Evolutionary conservation across 2,113 vertebrate species (phyloP), one percentile per base, ranked within the genome.

Genomic region (Hemibagrus wyckioides): DNA sequence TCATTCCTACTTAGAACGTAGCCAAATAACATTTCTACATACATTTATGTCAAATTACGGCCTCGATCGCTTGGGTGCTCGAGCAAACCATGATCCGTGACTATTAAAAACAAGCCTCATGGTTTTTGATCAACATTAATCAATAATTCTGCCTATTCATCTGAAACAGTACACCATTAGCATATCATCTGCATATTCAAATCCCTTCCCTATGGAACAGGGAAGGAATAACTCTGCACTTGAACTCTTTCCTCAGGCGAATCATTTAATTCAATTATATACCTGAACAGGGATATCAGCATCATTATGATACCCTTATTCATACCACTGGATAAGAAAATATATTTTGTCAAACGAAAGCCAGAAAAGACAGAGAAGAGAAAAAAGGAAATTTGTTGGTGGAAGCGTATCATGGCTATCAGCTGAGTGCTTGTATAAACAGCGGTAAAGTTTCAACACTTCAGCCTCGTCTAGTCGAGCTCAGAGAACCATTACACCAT

Each of bases 401-500:
- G n/a, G 19, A 57, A 77, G 73, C 21, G 13, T 77, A 48, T 77
- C 71, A 57, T 59, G 69, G 44, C 52, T 89, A 48, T 77, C 28
- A 75, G 36, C 19, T 59, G 80, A 86, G 73, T 54, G 82, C 52
- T 63, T 86, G 61, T 83, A 39, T 44, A 48, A 75, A 33, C 57
- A 48, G 56, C 39, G 25, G 25, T 73, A 67, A 30, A 67, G 79
- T 65, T 83, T 50, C 80, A 57, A 89, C 33, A 50, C 82, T 75
- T 80, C 81, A 80, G 30, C 67, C 2, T 52, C 75, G 25, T 86
- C 61, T 13, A 84, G 77, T 50, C 30, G 33, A 86, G 73, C 65
- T 57, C 54, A 52, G 54, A 44, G 17, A 41, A 5, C 15, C 0
- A 3, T 39, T 63, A 76, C 41, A 81, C 50, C 67, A 59, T 59